Percentiles rank a stretch among this genome's conserved stretches.
Conservation (phyloP, 2,113 vertebrate species). For the Equus przewalskii region DNA sequence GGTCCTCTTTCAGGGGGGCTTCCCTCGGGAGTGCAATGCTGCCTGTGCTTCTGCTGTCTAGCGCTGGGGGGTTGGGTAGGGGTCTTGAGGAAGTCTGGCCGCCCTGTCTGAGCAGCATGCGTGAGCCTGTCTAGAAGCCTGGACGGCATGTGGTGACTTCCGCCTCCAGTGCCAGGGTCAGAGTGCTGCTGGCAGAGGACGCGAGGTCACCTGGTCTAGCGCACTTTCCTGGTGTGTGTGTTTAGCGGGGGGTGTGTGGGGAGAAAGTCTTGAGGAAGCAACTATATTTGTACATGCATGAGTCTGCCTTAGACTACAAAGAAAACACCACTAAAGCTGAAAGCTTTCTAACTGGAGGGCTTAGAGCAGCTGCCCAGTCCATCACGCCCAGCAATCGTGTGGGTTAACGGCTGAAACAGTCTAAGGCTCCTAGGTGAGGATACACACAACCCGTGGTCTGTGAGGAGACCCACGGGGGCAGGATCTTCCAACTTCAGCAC, state of each 20-base stretch:
- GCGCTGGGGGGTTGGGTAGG: too few relatives aligned
- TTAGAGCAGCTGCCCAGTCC: background rate
- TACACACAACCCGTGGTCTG: background rate
- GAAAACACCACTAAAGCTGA: background rate
- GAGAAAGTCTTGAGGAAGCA: background rate
- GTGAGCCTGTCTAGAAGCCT: background rate
- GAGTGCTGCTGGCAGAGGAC: background rate
- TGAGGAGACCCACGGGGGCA: too few relatives aligned
- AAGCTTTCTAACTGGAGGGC: background rate
- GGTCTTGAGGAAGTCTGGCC: background rate
- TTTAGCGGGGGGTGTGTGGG: background rate
- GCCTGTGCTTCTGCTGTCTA: background rate
- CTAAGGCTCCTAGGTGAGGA: accelerated
- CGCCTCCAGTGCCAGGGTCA: background rate
- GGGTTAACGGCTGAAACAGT: background rate
- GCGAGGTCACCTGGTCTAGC: background rate
- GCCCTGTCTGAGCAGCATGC: background rate
- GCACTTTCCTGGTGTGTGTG: background rate
- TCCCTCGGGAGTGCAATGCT: background rate
- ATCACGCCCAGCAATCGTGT: accelerated
- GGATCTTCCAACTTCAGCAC: background rate
- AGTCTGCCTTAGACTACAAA: background rate
- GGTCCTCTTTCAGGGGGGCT: background rate
- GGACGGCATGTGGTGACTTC: accelerated
- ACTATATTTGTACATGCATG: background rate